A percentile compares a stretch with the other conserved stretches of the same genome.
Evolutionary conservation across 1,140 invertebrate species (phyloP).

Genomic region (Adoxophyes honmai): DNA sequence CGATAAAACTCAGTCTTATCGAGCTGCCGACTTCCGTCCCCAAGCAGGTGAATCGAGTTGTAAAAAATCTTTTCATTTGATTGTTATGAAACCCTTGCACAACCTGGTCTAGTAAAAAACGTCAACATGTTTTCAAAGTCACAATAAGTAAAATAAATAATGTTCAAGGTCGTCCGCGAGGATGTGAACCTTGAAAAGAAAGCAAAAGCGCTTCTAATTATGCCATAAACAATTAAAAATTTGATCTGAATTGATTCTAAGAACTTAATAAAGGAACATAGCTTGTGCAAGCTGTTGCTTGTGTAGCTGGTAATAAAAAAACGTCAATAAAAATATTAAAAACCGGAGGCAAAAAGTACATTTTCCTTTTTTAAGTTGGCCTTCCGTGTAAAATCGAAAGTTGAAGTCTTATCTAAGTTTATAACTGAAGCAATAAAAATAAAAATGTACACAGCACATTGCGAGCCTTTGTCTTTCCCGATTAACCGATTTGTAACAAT

Average conservation of each 20-base stretch:
- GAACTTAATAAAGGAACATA: background rate
- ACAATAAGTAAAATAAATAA: constrained; percentile 25
- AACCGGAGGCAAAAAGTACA: background rate
- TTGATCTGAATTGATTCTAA: background rate
- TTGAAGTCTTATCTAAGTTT: background rate
- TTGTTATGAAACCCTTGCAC: constrained; percentile 50
- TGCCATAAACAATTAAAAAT: background rate
- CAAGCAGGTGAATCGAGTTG: constrained; percentile 48
- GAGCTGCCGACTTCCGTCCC: constrained; percentile 55
- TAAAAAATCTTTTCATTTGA: constrained; percentile 48
- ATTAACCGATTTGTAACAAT: constrained; percentile 11
- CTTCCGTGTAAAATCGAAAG: constrained; percentile 11
- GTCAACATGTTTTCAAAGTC: constrained; percentile 24
- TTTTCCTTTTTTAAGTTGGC: background rate
- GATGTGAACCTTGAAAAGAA: background rate
- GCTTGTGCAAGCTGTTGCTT: background rate
- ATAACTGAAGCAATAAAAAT: constrained; percentile 5
- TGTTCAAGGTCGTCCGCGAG: constrained; percentile 24
- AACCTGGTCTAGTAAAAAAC: constrained; percentile 19
- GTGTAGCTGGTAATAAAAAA: background rate
- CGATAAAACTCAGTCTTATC: constrained; percentile 35
- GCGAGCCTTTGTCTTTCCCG: background rate
- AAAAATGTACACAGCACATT: background rate
- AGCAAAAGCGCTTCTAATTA: background rate
- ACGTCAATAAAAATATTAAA: background rate